phyloP scores from a whole-genome alignment of 2,797 vertebrate species.

The Lindbergichthys nudifrons region DNA sequence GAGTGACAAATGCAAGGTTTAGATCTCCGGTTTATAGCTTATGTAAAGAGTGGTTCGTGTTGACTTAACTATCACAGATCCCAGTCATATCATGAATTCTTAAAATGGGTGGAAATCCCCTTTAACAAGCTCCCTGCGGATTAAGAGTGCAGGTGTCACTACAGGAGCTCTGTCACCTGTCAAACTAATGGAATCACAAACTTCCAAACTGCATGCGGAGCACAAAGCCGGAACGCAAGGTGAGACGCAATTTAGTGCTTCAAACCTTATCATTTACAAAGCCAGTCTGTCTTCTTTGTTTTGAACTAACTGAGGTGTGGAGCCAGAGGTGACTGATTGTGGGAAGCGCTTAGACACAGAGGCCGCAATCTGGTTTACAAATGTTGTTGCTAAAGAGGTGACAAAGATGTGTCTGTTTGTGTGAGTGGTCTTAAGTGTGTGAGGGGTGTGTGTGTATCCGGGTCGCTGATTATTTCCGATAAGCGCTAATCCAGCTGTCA shows the following conservation, averaged over 20 bases:
- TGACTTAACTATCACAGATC: constrained; percentile 28
- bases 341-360: constrained; percentile 26
- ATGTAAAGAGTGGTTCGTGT: constrained; percentile 17
- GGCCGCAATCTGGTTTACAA: constrained; percentile 62
- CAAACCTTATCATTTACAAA: constrained; percentile 48
- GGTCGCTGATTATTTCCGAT: constrained; percentile 74
- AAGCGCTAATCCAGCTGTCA: constrained; percentile 78
- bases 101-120: constrained; percentile 38
- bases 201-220: constrained; percentile 1
- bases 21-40: neutral
- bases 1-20: constrained; percentile 9
- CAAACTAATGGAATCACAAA: constrained; percentile 49
- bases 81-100: constrained; percentile 28
- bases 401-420: constrained; percentile 38
- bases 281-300: constrained; percentile 53
- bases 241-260: constrained; percentile 40
- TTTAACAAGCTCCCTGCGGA: constrained; percentile 53
- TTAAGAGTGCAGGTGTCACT: constrained; percentile 37
- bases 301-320: constrained; percentile 58
- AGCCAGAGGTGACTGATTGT: constrained; percentile 69
- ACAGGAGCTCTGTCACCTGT: constrained; percentile 21
- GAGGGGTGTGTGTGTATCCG: constrained; percentile 24
- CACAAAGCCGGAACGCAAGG: constrained; percentile 27
- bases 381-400: constrained; percentile 48
- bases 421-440: constrained; percentile 3